phyloP scores from a whole-genome alignment of 2,797 vertebrate genomes.

The Pipistrellus pygmaeus region DNA sequence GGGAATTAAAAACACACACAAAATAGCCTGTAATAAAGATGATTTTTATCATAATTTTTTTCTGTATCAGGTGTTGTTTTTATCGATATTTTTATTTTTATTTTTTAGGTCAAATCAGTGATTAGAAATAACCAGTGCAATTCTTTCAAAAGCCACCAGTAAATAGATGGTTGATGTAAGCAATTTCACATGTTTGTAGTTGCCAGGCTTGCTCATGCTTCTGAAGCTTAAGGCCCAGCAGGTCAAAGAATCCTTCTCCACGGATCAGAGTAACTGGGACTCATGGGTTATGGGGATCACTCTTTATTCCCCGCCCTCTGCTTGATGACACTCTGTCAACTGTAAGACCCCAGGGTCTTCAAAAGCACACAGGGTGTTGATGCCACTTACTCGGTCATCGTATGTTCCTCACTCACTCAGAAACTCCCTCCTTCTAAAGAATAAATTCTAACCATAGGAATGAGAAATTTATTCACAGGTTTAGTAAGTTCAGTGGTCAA shows the following conservation, averaged over 20 bases:
- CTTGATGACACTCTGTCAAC: not conserved
- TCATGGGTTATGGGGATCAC: not conserved
- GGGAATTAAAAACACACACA: not conserved
- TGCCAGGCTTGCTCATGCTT: not conserved
- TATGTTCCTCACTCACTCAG: not conserved
- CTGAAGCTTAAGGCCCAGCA: not conserved
- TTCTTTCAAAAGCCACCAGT: not conserved
- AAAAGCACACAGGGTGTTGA: not conserved
- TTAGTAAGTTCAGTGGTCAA: not conserved
- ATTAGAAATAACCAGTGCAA: not conserved
- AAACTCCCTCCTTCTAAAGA: not conserved
- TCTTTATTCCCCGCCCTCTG: not conserved
- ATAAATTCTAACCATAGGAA: not conserved
- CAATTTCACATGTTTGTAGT: not conserved
- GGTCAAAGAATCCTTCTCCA: not conserved
- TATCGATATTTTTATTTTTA: not conserved
- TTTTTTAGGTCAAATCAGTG: not conserved
- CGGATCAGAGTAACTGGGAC: not conserved
- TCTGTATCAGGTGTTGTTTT: not conserved
- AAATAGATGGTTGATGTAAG: not conserved
- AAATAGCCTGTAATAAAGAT: not conserved
- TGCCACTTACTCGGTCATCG: not conserved
- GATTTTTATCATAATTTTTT: not conserved
- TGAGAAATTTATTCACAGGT: not conserved
- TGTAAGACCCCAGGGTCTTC: not conserved